Conservation (phyloP, 2,797 vertebrate genomes). For the Diglossa cyanea region DNA sequence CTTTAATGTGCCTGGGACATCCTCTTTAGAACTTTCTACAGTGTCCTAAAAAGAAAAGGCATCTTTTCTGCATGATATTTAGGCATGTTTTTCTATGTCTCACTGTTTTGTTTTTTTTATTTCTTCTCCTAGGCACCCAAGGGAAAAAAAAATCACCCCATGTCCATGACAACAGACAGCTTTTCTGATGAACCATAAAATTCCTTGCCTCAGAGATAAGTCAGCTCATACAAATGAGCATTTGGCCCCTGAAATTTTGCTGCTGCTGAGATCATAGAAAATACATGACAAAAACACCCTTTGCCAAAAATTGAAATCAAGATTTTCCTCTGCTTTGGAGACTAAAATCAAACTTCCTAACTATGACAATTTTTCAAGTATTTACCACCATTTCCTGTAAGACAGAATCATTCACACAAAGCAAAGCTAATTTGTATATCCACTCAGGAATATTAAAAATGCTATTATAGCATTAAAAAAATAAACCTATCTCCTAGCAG, state of each 20-base stretch:
- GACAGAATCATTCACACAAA: not conserved
- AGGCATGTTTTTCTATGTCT: conserved; percentile 59
- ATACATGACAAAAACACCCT: not conserved
- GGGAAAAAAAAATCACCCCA: conserved; percentile 14
- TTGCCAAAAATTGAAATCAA: not conserved
- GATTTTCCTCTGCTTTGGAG: not conserved
- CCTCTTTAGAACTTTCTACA: not conserved
- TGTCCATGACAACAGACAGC: not conserved
- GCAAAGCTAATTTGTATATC: not conserved
- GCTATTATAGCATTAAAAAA: not conserved
- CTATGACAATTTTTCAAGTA: not conserved
- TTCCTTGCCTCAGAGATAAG: not conserved
- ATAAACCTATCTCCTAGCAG: not conserved
- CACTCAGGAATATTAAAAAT: conserved; percentile 4
- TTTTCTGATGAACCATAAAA: not conserved
- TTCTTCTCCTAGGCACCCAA: conserved; percentile 63
- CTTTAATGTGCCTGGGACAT: not conserved
- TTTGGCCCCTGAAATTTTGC: not conserved
- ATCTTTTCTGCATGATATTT: conserved; percentile 23
- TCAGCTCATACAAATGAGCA: not conserved
- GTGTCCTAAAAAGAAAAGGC: conserved; percentile 3
- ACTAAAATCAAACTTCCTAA: not conserved
- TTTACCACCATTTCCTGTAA: not conserved
- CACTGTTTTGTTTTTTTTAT: conserved; percentile 24
- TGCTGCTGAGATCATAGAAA: not conserved